Evolutionary conservation across 1,140 invertebrate genomes (phyloP), one percentile per base, ranked within the genome.

Genomic region (Orius insidiosus): DNA sequence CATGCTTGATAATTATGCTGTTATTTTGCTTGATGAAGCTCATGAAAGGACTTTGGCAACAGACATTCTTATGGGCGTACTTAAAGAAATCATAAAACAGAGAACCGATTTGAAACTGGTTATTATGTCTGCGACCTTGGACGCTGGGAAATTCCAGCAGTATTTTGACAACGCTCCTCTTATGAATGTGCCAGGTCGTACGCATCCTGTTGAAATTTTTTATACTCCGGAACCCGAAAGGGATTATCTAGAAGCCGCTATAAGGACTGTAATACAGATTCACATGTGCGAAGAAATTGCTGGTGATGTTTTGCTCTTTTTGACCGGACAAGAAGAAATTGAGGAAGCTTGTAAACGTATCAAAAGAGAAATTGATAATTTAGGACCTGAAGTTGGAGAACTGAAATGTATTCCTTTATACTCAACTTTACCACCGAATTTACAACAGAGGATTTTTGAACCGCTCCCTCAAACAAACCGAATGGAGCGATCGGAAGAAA

Each of bases 81-180:
- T 99, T 5, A 98, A 98, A 63, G 95, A 99, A 70, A 90, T 98
- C 6, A 84, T 93, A 14, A 89, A 89, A 55, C 89, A 97, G 55
- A 67, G 96, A 40, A 63, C 70, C 5, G 95, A 98, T 67, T 69
- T 99, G 9, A 99, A 99, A 68, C 73, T 99, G 40, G 88, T 99
- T 53, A 87, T 99, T 58, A 99, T 99, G 95, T 96, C 90, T 58
- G 96, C 96, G 10, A 99, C 96, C 0, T 68, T 99, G n/a, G 96
- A 99, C 68, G 94, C 96, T 41, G 95, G 94, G 4, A 99, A 99
- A 63, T 99, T 99, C 66, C 55, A 75, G 71, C 83, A 88, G 59
- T 98, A 98, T 63, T 98, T 98, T 64, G 93, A 98, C 57, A 87
- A 94, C 63, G 94, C 94, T 10, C 96, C 96, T 0, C 64, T 99